phyloP scores from a whole-genome alignment of 2,797 vertebrate genomes.

The Columba guinea region DNA sequence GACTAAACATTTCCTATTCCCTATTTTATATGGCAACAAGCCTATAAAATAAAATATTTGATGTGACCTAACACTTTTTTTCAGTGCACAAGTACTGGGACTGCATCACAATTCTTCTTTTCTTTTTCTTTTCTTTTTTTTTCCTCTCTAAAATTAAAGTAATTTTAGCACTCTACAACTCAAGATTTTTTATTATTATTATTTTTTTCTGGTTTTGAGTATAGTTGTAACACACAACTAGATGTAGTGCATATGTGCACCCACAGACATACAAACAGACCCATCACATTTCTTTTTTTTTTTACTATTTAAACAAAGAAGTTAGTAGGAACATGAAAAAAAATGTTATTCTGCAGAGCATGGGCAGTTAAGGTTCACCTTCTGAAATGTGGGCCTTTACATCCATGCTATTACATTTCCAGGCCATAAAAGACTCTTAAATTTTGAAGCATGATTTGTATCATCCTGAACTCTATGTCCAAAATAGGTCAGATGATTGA shows the following conservation, averaged over 20 bases:
- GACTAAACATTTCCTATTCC: background rate
- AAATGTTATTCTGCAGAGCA: background rate
- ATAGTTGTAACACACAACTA: background rate
- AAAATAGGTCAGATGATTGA: background rate
- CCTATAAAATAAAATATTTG: background rate
- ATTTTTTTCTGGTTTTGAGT: background rate
- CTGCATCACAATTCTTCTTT: no score
- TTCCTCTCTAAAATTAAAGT: background rate
- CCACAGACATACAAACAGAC: background rate
- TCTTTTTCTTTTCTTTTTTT: no score
- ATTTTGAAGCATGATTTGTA: background rate
- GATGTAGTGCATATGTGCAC: background rate
- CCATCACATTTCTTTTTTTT: background rate
- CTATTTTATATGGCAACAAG: background rate
- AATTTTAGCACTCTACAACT: background rate
- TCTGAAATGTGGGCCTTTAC: background rate
- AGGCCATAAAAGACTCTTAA: background rate
- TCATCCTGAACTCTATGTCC: background rate
- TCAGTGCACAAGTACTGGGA: no score
- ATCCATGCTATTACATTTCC: background rate
- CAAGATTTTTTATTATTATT: background rate
- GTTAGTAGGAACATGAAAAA: background rate
- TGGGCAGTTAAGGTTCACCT: background rate
- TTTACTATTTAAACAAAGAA: background rate
- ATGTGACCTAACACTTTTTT: no score